These are phyloP conservation scores for Epinephelus lanceolatus DNA, from an alignment of 2,113 vertebrate species.

Conservation along the genomic window DNA sequence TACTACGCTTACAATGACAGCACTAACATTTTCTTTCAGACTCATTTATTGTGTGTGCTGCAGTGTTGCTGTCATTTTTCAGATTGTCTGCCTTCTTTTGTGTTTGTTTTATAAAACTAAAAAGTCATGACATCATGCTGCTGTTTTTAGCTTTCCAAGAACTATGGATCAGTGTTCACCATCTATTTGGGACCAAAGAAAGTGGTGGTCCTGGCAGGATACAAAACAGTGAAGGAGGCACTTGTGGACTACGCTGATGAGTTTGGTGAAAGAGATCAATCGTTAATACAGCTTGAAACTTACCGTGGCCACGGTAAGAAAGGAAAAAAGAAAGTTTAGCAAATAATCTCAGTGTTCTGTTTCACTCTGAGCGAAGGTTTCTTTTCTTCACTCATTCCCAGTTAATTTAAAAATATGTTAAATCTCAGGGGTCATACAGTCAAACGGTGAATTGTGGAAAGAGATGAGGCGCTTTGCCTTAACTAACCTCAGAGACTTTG, in stretches of 20 bases:
- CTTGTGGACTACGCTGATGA: constrained; percentile 36
- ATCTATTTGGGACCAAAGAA: constrained; percentile 53
- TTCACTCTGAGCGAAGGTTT: neutral
- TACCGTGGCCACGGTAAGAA: constrained; percentile 26
- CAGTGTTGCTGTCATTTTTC: too few relatives aligned
- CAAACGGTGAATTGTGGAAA: constrained; percentile 59
- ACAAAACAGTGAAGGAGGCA: constrained; percentile 64
- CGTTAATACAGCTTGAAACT: accelerated
- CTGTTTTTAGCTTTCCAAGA: too few relatives aligned
- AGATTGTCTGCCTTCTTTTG: too few relatives aligned
- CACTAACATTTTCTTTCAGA: too few relatives aligned
- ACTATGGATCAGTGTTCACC: constrained; percentile 54
- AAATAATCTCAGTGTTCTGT: neutral
- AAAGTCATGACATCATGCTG: neutral
- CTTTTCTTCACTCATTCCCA: too few relatives aligned
- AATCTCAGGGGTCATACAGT: constrained; percentile 46
- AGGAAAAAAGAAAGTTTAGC: neutral
- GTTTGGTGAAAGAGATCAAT: constrained; percentile 41
- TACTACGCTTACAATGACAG: too few relatives aligned
- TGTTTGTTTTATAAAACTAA: constrained; percentile 10
- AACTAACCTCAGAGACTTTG: constrained; percentile 61
- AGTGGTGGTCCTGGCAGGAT: constrained; percentile 64
- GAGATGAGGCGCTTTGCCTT: constrained; percentile 66
- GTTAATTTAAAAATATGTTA: too few relatives aligned
- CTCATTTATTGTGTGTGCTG: too few relatives aligned